Evolutionary conservation across 1,140 invertebrate species (phyloP), one percentile per base, ranked within the genome.

Genomic region (Hydropsyche tenuis): DNA sequence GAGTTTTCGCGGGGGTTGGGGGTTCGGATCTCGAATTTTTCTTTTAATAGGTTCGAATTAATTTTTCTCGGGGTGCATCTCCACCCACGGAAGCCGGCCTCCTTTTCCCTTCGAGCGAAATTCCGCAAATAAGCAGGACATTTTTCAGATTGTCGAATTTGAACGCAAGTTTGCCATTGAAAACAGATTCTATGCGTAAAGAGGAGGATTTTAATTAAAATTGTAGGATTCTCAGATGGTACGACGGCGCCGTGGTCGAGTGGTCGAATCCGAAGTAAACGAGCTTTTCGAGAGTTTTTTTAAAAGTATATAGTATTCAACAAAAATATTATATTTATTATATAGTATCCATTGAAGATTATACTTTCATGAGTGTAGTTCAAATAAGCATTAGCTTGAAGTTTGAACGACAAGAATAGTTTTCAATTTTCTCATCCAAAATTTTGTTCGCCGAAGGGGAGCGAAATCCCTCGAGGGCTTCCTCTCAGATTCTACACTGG

Each of bases 131-230:
- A 27, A 56, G 25, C 14, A 70, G 42, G 68, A 70, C 68, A 70
- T 70, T 70, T 70, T 70, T 70, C 51, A 56, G 51, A 46, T 37
- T 60, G 68, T 48, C 23, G 68, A 70, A 70, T 70, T 70, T 68
- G 56, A 14, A 60, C 56, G 25, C 20, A 70, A 70, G 68, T 70
- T 70, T 70, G 25, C 51, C 42, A 70, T 70, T 45, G 43, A 25
- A 70, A 70, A 70, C 45, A 46, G 65, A 68, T 68, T 70, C 51
- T 53, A 48, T 70, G 48, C 48, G 48, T 56, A 20, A 70, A 70
- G 68, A 53, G 68, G 37, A 56, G 48, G 68, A 30, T 70, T 70
- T 70, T 70, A 70, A 70, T 70, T 70, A 70, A 70, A 70, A 70
- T 70, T 25, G 46, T 53, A 23, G 23, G 48, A 53, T 70, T 60